phyloP scores from a whole-genome alignment of 92 coral and sea anemone genomes.

The Bergia sp. region DNA sequence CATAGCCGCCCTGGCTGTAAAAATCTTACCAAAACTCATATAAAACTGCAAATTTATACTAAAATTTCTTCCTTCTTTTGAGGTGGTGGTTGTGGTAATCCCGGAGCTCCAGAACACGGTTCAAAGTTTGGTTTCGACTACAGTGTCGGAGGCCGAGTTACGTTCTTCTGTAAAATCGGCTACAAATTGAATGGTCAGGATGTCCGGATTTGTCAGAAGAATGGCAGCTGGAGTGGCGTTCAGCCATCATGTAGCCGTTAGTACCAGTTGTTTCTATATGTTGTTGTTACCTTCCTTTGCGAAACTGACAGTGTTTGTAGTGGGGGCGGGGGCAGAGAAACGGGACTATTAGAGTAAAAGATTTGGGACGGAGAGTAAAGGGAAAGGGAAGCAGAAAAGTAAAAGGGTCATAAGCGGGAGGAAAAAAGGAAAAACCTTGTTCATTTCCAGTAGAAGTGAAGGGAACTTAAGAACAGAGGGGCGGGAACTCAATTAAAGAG shows the following conservation, averaged over 20 bases:
- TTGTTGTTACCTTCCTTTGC: background rate
- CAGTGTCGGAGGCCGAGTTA: slow-evolving; percentile 53
- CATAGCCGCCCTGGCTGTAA: no score
- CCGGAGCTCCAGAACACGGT: slow-evolving; percentile 55
- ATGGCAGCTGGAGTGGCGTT: slow-evolving; percentile 45
- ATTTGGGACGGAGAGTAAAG: no score
- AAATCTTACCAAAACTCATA: background rate
- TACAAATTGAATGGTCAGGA: slow-evolving; percentile 59
- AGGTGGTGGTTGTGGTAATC: slow-evolving; percentile 69
- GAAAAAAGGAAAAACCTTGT: no score
- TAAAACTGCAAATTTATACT: background rate
- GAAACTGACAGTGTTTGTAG: background rate
- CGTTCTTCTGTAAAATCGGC: slow-evolving; percentile 61
- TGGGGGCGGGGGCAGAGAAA: no score
- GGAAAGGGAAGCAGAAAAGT: no score
- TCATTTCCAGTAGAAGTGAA: no score
- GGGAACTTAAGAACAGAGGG: no score
- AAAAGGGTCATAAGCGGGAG: no score
- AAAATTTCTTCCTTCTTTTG: background rate
- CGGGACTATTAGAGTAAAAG: no score
- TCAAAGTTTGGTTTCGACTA: slow-evolving; percentile 52
- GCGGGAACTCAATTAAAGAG: no score
- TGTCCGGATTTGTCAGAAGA: slow-evolving; percentile 29
- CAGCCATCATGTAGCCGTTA: slow-evolving; percentile 43
- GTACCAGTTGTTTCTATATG: background rate